Evolutionary conservation across 2,113 vertebrate genomes (phyloP).

Genomic region (Catharus fuscescens): DNA sequence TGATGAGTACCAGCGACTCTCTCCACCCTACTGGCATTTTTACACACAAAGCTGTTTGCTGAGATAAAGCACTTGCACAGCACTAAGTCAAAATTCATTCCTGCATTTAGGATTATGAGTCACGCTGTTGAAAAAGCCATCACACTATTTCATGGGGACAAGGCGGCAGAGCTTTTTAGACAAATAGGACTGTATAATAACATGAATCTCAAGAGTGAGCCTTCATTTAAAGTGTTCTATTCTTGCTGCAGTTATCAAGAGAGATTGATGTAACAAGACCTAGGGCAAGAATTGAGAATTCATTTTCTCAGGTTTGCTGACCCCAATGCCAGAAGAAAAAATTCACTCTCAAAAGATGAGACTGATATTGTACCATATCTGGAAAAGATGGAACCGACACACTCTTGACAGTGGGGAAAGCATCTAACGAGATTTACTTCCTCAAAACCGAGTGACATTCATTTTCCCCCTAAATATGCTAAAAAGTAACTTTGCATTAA

Average conservation of each 20-base stretch:
- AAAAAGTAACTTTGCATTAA: not conserved
- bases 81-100: slow-evolving; percentile 12
- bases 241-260: not conserved
- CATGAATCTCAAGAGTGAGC: not conserved
- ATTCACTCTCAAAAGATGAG: not conserved
- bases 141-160: not conserved
- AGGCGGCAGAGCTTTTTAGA: not conserved
- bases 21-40: not conserved
- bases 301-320: not conserved
- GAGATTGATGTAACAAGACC: not conserved
- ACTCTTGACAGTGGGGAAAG: not conserved
- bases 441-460: not conserved
- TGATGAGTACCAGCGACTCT: not conserved
- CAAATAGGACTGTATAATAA: not conserved
- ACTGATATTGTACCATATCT: rapidly evolving
- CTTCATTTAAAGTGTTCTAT: not conserved
- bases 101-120: slow-evolving; percentile 44
- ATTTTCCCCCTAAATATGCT: not conserved
- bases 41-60: not conserved
- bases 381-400: not conserved
- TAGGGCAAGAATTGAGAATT: not conserved
- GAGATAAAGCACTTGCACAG: slow-evolving; percentile 26
- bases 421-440: not conserved
- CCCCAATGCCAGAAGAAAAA: not conserved
- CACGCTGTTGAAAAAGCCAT: slow-evolving; percentile 34